Base-by-base conservation (phyloP, 1,140 invertebrate genomes). In the Drosophila nigromelanica region DNA sequence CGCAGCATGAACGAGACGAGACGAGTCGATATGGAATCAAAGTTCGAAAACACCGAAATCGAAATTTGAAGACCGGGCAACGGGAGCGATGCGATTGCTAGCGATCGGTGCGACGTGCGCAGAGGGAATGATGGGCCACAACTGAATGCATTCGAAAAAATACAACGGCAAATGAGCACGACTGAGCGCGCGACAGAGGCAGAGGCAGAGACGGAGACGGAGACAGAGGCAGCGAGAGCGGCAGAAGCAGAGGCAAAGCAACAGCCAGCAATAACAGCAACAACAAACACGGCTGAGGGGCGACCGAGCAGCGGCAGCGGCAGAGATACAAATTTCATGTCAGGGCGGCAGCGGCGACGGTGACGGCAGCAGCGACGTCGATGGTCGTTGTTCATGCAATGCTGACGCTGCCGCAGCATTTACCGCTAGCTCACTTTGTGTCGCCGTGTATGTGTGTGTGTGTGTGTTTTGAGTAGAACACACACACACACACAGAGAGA, bases 61-160 rank as follows among this genome's bases (percentile, higher is more conserved):
- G 50, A 47, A 62, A 37, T 70, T 70, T 35, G 67, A 43, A 33
- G 24, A 48, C 47, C 48, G 15, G 15, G 70, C 55, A 45, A 60
- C 75, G 75, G 75, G 76, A 87, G 73, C 76, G 52, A 43, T 77
- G 40, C 24, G 40, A 43, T 11, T 45, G 69, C 77, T 78, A 87
- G 87, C 82, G 87, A 90, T 90, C 87, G 73, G 79, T 75, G 78
- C 82, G 82, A 90, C 89, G 87, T 83, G 76, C 87, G 87, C 87
- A 83, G 83, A 90, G 82, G 82, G 76, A 90, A 90, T 90, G 87
- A 86, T 82, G 73, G 68, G 68, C 68, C 64, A 78, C 78, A 72
- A 71, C 76, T 78, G 85, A 87, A 73, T 87, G 83, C 83, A 87
- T 73, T 79, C 79, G 80, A 89, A 77, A 76, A 87, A 87, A 73